Evolutionary conservation across 2,888 invertebrate genomes (phyloP), one percentile per base, ranked within the genome.

Genomic region (Trissolcus japonicus): DNA sequence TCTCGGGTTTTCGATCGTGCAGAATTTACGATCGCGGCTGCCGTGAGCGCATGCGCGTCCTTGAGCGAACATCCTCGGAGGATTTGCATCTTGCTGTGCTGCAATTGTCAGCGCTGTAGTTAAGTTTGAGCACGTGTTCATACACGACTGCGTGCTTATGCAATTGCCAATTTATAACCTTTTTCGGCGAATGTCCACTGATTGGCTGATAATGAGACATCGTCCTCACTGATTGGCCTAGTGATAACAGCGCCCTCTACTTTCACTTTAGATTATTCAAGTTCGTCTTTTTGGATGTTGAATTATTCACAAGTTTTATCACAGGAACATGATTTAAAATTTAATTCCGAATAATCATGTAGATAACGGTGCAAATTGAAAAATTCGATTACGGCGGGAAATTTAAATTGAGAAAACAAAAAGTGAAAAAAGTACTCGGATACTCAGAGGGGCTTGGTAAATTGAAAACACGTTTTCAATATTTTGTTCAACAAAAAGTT

Each of bases 31-130:
- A 71, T 51, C 55, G 41, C 25, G 35, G 48, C 68, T 68, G 46
- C 46, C 68, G 68, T 54, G 61, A 55, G 71, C 71, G 61, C 71
- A 71, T 71, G 71, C 62, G 62, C 62, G 71, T 21, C 71, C 71
- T 69, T 69, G 61, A 29, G 21, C 71, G 25, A 41, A 69, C 60
- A 53, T 69, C 61, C 59, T 46, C 48, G 46, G 29, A 51, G 57
- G 41, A 71, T 71, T 71, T 62, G 71, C 71, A 57, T 62, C 62
- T 41, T 13, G 61, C 17, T n/a, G 25, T 19, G 48, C 21, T 68
- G 25, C 61, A 69, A 69, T 69, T 69, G 69, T 56, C 61, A 69
- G 69, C 50, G 16, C n/a, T 19, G 16, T 48, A 16, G 25, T 48
- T 19, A 43, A 35, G 35, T 35, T 29, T 19, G 7, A n/a, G 25